These are phyloP conservation scores for Hydraecia micacea DNA, from an alignment of 2,888 invertebrate species.

Conservation along the genomic window DNA sequence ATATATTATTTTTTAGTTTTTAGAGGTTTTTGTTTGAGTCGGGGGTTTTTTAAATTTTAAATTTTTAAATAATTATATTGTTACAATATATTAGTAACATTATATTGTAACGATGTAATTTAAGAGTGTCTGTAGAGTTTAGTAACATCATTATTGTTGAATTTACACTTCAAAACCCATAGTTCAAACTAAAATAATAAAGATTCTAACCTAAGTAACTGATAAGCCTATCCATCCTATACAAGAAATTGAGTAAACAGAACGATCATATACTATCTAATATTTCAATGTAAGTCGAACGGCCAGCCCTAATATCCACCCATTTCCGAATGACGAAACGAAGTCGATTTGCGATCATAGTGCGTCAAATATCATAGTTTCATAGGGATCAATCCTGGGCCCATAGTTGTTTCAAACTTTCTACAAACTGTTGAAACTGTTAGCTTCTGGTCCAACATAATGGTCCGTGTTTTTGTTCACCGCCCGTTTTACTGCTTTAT, in stretches of 20 bases:
- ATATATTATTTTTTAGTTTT: too few relatives aligned
- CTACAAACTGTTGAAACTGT: conserved; percentile 24
- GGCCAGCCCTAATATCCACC: not conserved
- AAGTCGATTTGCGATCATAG: conserved; percentile 21
- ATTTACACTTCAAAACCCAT: not conserved
- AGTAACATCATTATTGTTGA: not conserved
- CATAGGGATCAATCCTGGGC: conserved; percentile 22
- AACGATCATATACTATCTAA: not conserved
- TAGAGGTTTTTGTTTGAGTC: too few relatives aligned
- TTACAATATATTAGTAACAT: too few relatives aligned
- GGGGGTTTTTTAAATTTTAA: too few relatives aligned
- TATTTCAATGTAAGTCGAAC: not conserved
- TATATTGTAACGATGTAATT: too few relatives aligned
- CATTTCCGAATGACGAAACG: not conserved
- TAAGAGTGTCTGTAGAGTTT: too few relatives aligned
- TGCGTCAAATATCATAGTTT: conserved; percentile 36
- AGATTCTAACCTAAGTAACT: not conserved
- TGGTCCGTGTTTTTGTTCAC: conserved; percentile 38
- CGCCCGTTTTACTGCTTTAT: conserved; percentile 34
- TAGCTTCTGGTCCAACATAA: conserved; percentile 41
- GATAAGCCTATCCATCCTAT: not conserved
- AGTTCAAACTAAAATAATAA: not conserved
- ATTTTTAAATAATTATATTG: too few relatives aligned
- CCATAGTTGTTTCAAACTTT: conserved; percentile 46
- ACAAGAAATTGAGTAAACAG: not conserved